phyloP scores from a whole-genome alignment of 2,888 invertebrate species.

The Luffia ferchaultella region DNA sequence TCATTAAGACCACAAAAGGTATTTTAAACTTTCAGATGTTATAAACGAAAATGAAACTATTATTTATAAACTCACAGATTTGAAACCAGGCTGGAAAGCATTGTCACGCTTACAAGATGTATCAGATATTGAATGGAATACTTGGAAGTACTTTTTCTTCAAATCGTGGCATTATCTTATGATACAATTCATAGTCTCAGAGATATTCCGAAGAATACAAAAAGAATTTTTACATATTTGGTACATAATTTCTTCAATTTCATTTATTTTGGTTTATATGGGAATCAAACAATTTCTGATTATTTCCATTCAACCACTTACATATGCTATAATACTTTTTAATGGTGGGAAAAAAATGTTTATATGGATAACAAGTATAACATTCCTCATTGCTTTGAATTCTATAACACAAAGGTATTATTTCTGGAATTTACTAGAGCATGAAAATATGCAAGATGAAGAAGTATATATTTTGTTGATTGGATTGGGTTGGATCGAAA shows the following conservation, averaged over 20 bases:
- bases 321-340: slow-evolving; percentile 49
- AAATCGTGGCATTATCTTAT: slow-evolving; percentile 62
- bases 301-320: slow-evolving; percentile 61
- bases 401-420: slow-evolving; percentile 48
- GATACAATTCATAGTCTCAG: slow-evolving; percentile 61
- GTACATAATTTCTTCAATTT: slow-evolving; percentile 57
- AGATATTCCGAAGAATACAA: slow-evolving; percentile 40
- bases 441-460: slow-evolving; percentile 49
- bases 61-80: slow-evolving; percentile 41
- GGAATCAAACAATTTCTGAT: slow-evolving; percentile 57
- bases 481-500: slow-evolving; percentile 74
- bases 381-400: slow-evolving; percentile 56
- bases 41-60: slow-evolving; percentile 25
- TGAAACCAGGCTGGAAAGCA: slow-evolving; percentile 65
- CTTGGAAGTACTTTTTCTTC: slow-evolving; percentile 64
- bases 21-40: slow-evolving; percentile 42
- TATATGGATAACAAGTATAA: slow-evolving; percentile 65
- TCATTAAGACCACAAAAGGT: too few species aligned
- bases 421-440: slow-evolving; percentile 51
- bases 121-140: slow-evolving; percentile 77
- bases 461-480: slow-evolving; percentile 62
- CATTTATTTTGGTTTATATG: slow-evolving; percentile 50
- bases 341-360: slow-evolving; percentile 48
- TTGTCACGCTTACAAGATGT: slow-evolving; percentile 67
- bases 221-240: slow-evolving; percentile 48